Evolutionary conservation across 2,797 vertebrate species (phyloP).

Genomic region (Anas capensis): DNA sequence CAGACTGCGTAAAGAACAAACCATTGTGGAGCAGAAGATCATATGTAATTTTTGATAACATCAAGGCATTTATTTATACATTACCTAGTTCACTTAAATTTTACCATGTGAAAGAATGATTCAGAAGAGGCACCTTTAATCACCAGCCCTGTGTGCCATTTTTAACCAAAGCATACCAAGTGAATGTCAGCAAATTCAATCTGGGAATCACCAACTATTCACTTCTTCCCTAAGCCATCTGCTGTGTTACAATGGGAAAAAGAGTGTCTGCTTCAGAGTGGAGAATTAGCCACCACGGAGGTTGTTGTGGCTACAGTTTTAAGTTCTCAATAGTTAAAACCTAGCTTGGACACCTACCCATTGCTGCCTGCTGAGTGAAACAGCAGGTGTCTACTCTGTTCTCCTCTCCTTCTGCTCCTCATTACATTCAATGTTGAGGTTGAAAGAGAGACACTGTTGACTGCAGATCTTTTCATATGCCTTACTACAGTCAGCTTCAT

Average conservation of each 20-base stretch:
- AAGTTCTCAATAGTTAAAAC: background rate
- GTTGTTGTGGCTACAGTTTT: background rate
- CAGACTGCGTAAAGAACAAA: background rate
- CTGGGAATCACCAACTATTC: background rate
- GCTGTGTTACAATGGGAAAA: background rate
- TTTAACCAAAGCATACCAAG: background rate
- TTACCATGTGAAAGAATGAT: background rate
- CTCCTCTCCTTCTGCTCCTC: background rate
- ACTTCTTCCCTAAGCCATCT: background rate
- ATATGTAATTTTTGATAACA: background rate
- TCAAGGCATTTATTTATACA: background rate
- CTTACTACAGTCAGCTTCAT: background rate
- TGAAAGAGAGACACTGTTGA: background rate
- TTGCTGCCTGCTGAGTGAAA: background rate
- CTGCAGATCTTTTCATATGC: background rate
- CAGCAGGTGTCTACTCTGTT: background rate
- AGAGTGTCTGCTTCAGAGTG: background rate
- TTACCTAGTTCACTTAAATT: background rate
- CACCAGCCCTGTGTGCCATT: background rate
- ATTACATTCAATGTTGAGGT: background rate
- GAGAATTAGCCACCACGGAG: background rate
- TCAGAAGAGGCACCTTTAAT: background rate
- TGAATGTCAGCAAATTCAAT: background rate
- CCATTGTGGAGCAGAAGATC: background rate
- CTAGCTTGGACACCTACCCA: background rate